Evolutionary conservation across 35 echinoderm and acorn worm genomes (phyloP), one percentile per base, ranked within the genome.

Genomic region (Ptychodera flava): DNA sequence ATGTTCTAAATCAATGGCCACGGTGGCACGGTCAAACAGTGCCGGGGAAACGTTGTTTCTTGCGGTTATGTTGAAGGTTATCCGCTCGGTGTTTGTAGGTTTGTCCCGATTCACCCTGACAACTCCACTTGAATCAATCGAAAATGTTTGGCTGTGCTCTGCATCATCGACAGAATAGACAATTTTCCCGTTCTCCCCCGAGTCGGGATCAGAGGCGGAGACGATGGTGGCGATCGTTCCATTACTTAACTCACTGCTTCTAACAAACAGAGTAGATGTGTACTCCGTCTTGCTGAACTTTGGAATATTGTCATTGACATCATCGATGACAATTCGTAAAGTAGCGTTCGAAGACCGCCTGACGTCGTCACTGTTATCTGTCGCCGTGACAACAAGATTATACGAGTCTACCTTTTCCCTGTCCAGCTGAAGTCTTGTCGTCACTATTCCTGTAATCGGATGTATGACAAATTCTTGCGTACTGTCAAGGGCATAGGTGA

Each of bases 231-330:
- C 96, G 77, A 85, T 80, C 0, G 87, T 82, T 36, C 93, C 92
- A 15, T 90, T 36, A 28, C 32, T 79, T 33, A 86, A 78, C 35
- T 84, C 78, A 2, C 83, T 52, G 0, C 52, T 53, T 80, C 88
- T 90, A 79, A 94, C 92, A 78, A 83, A 87, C 1, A 94, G 85
- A 1, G 90, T 90, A 31, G 88, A 90, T 16, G 52, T 30, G 45
- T 99, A 99, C 22, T 28, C 80, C 28, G 34, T 34, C 37, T 90
- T 87, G 28, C 83, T 88, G 78, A 99, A 99, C 16, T 90, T 34
- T 28, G 96, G 96, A 14, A 31, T 0, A 22, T 99, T 99, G 88
- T 99, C 96, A 81, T 94, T 99, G n/a, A 99, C 22, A 81, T 99
- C 92, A 37, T 92, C 88, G 16, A 94, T 85, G 15, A 78, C 85